phyloP scores from a whole-genome alignment of 1,140 invertebrate species.

The Mercenaria mercenaria region DNA sequence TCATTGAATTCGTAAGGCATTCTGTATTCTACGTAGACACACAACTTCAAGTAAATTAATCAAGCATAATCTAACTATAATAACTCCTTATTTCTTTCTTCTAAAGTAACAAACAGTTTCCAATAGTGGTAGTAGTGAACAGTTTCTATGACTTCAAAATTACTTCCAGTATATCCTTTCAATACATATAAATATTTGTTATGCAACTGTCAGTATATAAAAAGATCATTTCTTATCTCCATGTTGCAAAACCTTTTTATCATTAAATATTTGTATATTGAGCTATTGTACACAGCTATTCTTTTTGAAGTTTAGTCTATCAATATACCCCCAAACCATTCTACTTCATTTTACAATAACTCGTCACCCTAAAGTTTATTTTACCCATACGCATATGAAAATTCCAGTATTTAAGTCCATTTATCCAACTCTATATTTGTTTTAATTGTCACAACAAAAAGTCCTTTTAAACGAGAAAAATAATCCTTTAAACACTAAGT shows the following conservation, averaged over 20 bases:
- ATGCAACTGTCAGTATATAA: neutral
- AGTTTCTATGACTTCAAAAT: constrained; percentile 14
- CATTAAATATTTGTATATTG: neutral
- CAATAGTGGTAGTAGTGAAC: neutral
- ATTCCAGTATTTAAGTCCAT: neutral
- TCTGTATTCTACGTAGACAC: too few relatives aligned
- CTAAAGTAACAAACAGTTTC: neutral
- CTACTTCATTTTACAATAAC: constrained; percentile 3
- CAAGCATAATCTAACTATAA: too few relatives aligned
- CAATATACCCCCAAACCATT: neutral
- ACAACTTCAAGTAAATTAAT: too few relatives aligned
- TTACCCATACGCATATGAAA: neutral
- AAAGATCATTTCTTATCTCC: neutral
- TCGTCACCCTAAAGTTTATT: neutral
- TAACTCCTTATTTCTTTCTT: neutral
- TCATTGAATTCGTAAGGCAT: constrained; percentile 40
- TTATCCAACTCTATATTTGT: neutral
- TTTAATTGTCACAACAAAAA: constrained; percentile 15
- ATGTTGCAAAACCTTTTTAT: neutral
- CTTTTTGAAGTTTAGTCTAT: neutral
- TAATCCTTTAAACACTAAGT: neutral
- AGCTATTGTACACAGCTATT: neutral
- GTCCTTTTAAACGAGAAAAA: neutral
- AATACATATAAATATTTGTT: constrained; percentile 3
- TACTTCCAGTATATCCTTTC: neutral